Percentiles rank a stretch among this genome's conserved stretches.
Conservation (phyloP, 2,113 vertebrate species). For the Tachysurus vachellii region DNA sequence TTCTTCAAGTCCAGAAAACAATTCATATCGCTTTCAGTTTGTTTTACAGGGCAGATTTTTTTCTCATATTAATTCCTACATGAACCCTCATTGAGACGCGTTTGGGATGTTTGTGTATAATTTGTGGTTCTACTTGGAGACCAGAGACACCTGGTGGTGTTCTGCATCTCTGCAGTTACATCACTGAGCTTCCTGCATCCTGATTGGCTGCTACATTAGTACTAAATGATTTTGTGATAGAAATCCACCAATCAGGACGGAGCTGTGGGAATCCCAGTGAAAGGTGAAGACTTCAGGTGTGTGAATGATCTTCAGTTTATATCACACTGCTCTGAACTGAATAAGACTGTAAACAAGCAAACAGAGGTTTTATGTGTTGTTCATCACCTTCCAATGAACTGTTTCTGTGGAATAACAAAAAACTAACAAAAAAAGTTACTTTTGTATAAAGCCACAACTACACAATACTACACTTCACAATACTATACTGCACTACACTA, state of each 20-base stretch:
- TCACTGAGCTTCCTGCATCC: background rate
- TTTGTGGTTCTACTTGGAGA: slow-evolving; percentile 65
- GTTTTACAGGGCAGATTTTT: too few species aligned
- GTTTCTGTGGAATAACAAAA: background rate
- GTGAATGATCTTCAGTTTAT: background rate
- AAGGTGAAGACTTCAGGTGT: background rate
- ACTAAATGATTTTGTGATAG: background rate
- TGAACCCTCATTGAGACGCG: background rate
- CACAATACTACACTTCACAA: too few species aligned
- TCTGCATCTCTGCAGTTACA: slow-evolving; percentile 58
- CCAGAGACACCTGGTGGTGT: slow-evolving; percentile 74
- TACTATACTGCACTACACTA: too few species aligned
- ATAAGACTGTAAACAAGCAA: background rate
- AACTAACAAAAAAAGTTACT: background rate
- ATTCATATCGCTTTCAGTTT: background rate
- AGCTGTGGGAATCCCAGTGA: background rate
- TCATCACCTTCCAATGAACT: background rate
- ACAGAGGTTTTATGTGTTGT: too few species aligned
- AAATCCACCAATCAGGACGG: background rate
- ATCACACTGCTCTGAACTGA: background rate
- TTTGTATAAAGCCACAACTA: background rate
- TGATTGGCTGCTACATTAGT: background rate
- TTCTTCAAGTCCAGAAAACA: background rate
- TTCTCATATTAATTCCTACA: background rate
- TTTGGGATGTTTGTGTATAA: too few species aligned